Base-by-base conservation (phyloP, 2,888 invertebrate species). In the Eupithecia pulchellata region DNA sequence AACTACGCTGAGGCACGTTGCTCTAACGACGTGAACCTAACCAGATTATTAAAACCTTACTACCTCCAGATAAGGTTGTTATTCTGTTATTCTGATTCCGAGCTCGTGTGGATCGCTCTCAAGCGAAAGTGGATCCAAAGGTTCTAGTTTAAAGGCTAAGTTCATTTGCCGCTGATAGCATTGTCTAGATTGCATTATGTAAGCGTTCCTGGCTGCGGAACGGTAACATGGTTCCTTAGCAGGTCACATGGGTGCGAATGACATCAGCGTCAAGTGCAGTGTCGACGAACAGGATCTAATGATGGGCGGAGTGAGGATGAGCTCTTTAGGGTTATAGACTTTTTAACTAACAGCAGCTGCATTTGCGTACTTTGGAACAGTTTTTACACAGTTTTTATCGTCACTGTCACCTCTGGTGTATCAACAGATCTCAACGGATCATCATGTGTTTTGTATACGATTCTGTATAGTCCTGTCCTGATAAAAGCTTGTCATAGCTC, bases 191-290 rank as follows among this genome's bases (percentile, higher is more conserved):
- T 85, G 86, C 85, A 90, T 93, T 92, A 92, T 90, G 90, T 91
- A 92, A 92, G 91, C 82, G 85, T 83, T 88, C 87, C 87, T 86
- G 88, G 89, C 84, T 90, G 86, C 85, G 81, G 89, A 93, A 93
- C 91, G 89, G 92, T 93, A 91, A 91, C 89, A 86, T 91, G 87
- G 90, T 89, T 89, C 88, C 87, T 89, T 89, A 91, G 89, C 92
- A 90, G 93, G 91, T 93, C 93, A 90, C 89, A 88, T 84, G 88
- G 86, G 87, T 89, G 89, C 89, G 86, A 89, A 91, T 92, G 91
- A 91, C 92, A 92, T 91, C 91, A 91, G 86, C 84, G 81, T 91
- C 93, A 92, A 93, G 91, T 76, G 77, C 76, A 73, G 47, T 60
- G 92, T 91, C 90, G 90, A 90, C 87, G 91, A 91, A 91, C 93